A percentile compares a stretch with the other conserved stretches of the same genome.
phyloP scores from a whole-genome alignment of 1,140 invertebrate genomes.

The Atta texana region DNA sequence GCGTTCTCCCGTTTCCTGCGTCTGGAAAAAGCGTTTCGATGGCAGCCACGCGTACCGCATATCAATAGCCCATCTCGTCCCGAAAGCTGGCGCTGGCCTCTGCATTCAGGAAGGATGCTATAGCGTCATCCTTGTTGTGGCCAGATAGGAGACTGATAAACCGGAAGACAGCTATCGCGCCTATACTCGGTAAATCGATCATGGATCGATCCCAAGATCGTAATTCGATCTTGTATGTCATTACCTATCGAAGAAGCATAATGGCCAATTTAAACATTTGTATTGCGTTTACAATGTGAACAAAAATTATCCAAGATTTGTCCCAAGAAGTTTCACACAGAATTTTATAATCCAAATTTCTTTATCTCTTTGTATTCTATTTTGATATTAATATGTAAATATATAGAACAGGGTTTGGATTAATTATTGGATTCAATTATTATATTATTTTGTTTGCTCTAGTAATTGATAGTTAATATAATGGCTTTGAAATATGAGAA shows the following conservation, averaged over 20 bases:
- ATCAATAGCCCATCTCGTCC: constrained; percentile 65
- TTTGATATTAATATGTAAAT: too few relatives aligned
- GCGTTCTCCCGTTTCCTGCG: constrained; percentile 27
- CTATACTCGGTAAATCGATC: constrained; percentile 65
- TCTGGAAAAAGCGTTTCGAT: constrained; percentile 71
- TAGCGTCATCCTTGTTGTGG: constrained; percentile 56
- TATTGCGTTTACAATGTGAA: not conserved
- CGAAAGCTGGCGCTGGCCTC: constrained; percentile 49
- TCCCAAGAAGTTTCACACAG: too few relatives aligned
- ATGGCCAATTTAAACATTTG: not conserved
- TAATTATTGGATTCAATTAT: too few relatives aligned
- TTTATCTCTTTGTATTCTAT: too few relatives aligned
- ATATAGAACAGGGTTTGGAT: too few relatives aligned
- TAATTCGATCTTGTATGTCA: constrained; percentile 46
- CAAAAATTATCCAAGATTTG: not conserved
- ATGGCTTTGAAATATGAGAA: too few relatives aligned
- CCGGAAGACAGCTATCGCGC: constrained; percentile 55
- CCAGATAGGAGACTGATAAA: constrained; percentile 66
- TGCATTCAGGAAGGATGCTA: constrained; percentile 59
- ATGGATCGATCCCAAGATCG: constrained; percentile 44
- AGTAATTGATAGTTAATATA: too few relatives aligned
- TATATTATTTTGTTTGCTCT: too few relatives aligned
- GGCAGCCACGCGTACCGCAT: constrained; percentile 68
- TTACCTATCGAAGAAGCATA: constrained; percentile 10
- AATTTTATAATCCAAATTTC: too few relatives aligned